These are phyloP conservation scores for Drosophila funebris DNA, from an alignment of 1,140 invertebrate genomes.

Conservation along the genomic window DNA sequence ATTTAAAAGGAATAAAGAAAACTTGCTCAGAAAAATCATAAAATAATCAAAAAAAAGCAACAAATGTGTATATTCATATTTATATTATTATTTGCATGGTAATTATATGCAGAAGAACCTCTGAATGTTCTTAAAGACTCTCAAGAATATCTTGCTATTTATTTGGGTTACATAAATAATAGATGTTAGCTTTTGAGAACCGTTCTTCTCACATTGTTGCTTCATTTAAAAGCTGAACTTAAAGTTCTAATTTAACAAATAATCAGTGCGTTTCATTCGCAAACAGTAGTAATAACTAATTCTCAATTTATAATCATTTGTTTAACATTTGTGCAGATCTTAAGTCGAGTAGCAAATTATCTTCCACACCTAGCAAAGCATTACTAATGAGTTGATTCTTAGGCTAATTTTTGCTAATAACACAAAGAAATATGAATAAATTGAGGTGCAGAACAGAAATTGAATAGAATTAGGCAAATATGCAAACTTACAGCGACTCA, in stretches of 20 bases:
- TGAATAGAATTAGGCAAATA: slow-evolving; percentile 59
- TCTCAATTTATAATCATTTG: slow-evolving; percentile 10
- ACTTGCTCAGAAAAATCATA: too few species aligned
- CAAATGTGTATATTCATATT: too few species aligned
- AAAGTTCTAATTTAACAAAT: background rate
- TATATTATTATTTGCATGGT: too few species aligned
- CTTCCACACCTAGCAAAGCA: slow-evolving; percentile 49
- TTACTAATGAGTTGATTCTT: slow-evolving; percentile 56
- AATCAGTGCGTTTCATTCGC: background rate
- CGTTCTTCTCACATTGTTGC: background rate
- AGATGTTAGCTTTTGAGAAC: background rate
- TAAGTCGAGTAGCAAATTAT: slow-evolving; percentile 49
- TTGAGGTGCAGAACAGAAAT: slow-evolving; percentile 18
- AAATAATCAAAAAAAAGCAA: too few species aligned
- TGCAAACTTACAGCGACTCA: slow-evolving; percentile 33
- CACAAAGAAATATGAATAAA: slow-evolving; percentile 46
- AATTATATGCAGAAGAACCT: background rate
- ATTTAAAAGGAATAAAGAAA: too few species aligned
- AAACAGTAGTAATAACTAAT: slow-evolving; percentile 10
- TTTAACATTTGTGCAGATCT: slow-evolving; percentile 13
- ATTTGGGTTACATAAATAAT: background rate
- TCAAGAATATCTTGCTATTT: background rate
- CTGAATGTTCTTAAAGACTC: background rate
- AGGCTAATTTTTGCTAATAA: slow-evolving; percentile 36
- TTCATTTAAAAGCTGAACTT: background rate